phyloP scores from a whole-genome alignment of 2,113 vertebrate genomes.

The Hydropotes inermis region DNA sequence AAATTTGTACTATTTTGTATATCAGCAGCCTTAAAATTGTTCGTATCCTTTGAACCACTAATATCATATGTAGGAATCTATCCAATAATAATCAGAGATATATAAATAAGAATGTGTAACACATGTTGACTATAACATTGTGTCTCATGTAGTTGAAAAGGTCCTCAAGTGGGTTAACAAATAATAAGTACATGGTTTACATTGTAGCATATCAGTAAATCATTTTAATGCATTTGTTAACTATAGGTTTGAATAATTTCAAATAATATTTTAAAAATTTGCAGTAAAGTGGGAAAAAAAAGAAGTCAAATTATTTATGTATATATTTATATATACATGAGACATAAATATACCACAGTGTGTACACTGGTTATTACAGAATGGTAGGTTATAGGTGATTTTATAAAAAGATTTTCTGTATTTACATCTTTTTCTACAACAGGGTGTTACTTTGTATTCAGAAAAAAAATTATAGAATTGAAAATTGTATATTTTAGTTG shows the following conservation, averaged over 20 bases:
- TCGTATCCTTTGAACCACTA: not conserved
- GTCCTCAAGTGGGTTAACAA: not conserved
- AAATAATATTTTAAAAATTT: not conserved
- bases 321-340: not conserved
- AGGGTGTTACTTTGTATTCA: not conserved
- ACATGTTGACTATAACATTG: not conserved
- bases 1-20: not conserved
- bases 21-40: constrained; percentile 13
- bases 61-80: not conserved
- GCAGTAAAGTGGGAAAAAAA: not conserved
- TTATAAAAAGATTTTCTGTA: not conserved
- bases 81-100: not conserved
- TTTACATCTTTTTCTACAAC: constrained; percentile 7
- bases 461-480: not conserved
- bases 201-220: not conserved
- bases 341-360: not conserved
- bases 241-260: constrained; percentile 11
- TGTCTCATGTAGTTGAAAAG: not conserved
- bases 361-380: not conserved
- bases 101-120: not conserved
- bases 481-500: not conserved
- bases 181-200: not conserved
- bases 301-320: not conserved
- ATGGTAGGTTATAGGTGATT: not conserved
- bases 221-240: not conserved